These are phyloP conservation scores for Ochropleura leucogaster DNA, from an alignment of 2,888 invertebrate species.

Conservation along the genomic window DNA sequence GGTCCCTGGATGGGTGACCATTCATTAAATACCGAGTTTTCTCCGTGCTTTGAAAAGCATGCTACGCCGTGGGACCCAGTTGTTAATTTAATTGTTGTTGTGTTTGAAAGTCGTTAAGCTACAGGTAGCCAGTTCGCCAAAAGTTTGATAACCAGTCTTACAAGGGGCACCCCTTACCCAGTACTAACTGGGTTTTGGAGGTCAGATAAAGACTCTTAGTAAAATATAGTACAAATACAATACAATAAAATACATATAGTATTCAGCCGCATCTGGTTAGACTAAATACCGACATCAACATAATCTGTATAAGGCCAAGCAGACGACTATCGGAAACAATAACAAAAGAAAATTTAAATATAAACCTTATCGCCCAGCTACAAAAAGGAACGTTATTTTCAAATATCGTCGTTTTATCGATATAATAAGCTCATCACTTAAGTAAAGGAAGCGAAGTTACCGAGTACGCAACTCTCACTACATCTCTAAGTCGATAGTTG, in stretches of 20 bases:
- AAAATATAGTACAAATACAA: no score
- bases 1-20: not conserved
- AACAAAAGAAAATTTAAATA: not conserved
- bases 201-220: not conserved
- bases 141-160: not conserved
- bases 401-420: conserved; percentile 41
- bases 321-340: not conserved
- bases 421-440: conserved; percentile 49
- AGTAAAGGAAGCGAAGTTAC: conserved; percentile 58
- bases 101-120: not conserved
- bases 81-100: not conserved
- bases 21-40: not conserved
- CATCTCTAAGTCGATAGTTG: conserved; percentile 64
- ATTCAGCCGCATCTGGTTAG: not conserved
- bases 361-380: not conserved
- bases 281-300: not conserved
- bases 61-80: not conserved
- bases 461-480: conserved; percentile 61
- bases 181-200: not conserved
- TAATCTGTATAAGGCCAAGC: no score
- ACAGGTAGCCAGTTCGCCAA: not conserved
- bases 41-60: not conserved
- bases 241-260: no score
- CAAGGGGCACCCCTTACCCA: not conserved
- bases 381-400: conserved; percentile 28